phyloP scores from a whole-genome alignment of 1,140 invertebrate species.

The Coenobita brevimanus region DNA sequence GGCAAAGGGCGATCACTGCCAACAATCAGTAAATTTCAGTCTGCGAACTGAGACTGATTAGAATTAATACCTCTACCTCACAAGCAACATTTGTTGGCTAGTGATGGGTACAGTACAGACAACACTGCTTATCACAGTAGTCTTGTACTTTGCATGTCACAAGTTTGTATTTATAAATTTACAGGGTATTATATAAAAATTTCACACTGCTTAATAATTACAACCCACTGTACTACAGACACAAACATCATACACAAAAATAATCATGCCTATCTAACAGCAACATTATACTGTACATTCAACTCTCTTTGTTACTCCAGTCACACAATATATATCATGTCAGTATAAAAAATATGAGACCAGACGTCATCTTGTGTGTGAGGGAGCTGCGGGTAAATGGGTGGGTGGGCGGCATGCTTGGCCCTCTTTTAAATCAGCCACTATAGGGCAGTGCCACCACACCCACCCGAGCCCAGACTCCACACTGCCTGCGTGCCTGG shows the following conservation, averaged over 20 bases:
- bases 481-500: constrained; percentile 23
- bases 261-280: constrained; percentile 41
- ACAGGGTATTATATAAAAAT: constrained; percentile 37
- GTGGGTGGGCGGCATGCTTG: constrained; percentile 13
- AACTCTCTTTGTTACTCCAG: constrained; percentile 27
- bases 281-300: constrained; percentile 7
- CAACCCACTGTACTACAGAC: constrained; percentile 25
- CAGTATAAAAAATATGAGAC: constrained; percentile 55
- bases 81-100: too few species aligned
- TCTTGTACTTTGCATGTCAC: too few species aligned
- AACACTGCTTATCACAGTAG: too few species aligned
- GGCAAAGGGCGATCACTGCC: too few species aligned
- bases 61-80: too few species aligned
- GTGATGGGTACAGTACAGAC: too few species aligned
- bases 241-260: constrained; percentile 7
- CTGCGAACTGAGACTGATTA: too few species aligned
- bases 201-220: constrained; percentile 59
- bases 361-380: constrained; percentile 23
- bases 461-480: constrained; percentile 7
- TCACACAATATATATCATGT: constrained; percentile 39
- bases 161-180: constrained; percentile 28
- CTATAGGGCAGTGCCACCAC: constrained; percentile 5
- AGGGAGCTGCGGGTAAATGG: neutral
- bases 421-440: neutral
- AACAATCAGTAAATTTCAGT: too few species aligned